Evolutionary conservation across 2,797 vertebrate species (phyloP), one percentile per base, ranked within the genome.

Genomic region (Channallabes apus): DNA sequence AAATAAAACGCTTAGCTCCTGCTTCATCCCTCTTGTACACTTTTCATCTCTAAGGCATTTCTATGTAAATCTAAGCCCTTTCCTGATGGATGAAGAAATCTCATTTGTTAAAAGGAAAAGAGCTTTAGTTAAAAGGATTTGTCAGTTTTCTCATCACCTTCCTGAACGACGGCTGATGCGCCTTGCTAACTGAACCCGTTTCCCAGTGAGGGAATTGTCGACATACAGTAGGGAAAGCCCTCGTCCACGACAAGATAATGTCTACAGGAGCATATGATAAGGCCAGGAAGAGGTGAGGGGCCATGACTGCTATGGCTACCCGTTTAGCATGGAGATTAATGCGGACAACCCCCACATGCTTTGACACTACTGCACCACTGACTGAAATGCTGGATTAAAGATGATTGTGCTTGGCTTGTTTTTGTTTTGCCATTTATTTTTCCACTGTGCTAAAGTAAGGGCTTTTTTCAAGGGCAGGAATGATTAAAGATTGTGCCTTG

Each of bases 71-170:
- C 59, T 59, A 27, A 38, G n/a, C n/a, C 54, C 68, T 32, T 64
- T 61, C 35, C 22, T 8, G 32, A 51, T 27, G 51, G 54, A 54
- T 75, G 38, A 61, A 32, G 72, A 32, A 69, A 78, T 75, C 79
- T 59, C 35, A 68, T 76, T 82, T 82, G 84, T 18, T 85, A 76
- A 38, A 41, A 79, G 35, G 24, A 41, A 62, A 41, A 54, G 46
- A 64, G 85, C 54, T 86, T 83, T 68, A 82, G 79, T 83, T 87
- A 80, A 85, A 79, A 83, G 86, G 84, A 85, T 82, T 84, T 82
- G 69, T 79, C 67, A 46, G 80, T 41, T 76, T 41, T 71, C 35
- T 59, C 65, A 56, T 82, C 75, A 86, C 64, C 24, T 58, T 61
- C 77, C 61, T 80, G 65, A 68, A 59, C 14, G 15, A 29, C 7